Conservation (phyloP, 2,113 vertebrate genomes). For the Thunnus maccoyii region DNA sequence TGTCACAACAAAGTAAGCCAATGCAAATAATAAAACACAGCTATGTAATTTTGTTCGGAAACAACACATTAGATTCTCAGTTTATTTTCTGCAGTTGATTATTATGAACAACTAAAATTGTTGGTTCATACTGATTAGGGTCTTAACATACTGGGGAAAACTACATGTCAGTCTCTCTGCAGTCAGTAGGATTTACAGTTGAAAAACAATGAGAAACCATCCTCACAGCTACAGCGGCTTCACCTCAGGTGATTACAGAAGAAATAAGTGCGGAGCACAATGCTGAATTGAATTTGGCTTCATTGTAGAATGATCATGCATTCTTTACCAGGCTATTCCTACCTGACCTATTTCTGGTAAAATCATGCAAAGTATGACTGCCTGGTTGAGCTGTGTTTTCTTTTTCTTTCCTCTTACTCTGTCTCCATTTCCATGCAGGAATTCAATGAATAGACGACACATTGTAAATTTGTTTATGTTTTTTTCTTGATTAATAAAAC, state of each 20-base stretch:
- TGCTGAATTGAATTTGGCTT: slow-evolving; percentile 43
- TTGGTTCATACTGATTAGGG: not conserved
- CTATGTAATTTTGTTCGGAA: not conserved
- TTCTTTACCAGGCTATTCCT: slow-evolving; percentile 54
- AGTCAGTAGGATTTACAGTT: slow-evolving; percentile 1
- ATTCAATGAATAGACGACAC: slow-evolving; percentile 15
- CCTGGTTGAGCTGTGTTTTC: slow-evolving; percentile 39
- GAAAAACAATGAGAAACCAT: slow-evolving; percentile 23
- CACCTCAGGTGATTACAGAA: slow-evolving; percentile 59
- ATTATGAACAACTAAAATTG: not conserved
- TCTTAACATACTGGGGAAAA: not conserved
- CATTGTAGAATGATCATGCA: slow-evolving; percentile 43
- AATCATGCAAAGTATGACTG: slow-evolving; percentile 51
- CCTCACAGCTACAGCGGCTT: slow-evolving; percentile 47
- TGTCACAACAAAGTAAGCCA: not conserved
- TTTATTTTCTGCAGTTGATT: not conserved
- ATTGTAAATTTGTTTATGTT: not conserved
- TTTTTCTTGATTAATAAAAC: slow-evolving; percentile 13
- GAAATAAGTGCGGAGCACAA: slow-evolving; percentile 33
- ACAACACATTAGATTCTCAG: not conserved
- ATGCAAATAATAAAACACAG: not conserved
- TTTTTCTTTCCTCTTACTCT: slow-evolving; percentile 17
- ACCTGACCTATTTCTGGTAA: slow-evolving; percentile 68
- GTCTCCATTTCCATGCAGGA: slow-evolving; percentile 12
- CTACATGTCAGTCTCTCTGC: not conserved